Conservation (phyloP, 2,113 vertebrate species). For the Oncorhynchus keta region DNA sequence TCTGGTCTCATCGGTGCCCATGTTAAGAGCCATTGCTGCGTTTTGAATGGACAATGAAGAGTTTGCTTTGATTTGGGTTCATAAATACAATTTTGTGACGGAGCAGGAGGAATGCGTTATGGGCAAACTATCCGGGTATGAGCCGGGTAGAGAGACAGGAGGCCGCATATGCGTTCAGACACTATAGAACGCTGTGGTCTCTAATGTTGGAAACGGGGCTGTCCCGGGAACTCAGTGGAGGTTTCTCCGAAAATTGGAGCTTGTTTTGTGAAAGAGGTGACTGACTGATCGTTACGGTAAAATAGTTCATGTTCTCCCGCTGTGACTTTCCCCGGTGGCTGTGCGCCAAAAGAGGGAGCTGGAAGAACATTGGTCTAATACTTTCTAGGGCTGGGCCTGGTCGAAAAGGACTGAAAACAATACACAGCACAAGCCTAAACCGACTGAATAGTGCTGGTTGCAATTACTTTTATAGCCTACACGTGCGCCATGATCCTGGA, state of each 20-base stretch:
- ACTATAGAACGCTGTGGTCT: background rate
- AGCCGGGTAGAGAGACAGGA: too few species aligned
- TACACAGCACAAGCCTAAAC: too few species aligned
- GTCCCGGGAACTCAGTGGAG: background rate
- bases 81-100: background rate
- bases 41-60: slow-evolving; percentile 47
- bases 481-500: too few species aligned
- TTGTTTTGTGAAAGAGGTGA: background rate
- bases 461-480: too few species aligned
- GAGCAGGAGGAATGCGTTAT: slow-evolving; percentile 34
- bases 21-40: slow-evolving; percentile 69
- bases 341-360: background rate
- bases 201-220: background rate
- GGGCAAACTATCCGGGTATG: background rate
- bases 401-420: background rate
- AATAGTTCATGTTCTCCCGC: background rate
- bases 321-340: background rate
- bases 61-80: background rate
- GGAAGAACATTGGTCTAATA: background rate
- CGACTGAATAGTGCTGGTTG: too few species aligned
- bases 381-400: background rate
- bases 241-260: background rate
- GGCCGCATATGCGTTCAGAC: background rate
- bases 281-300: background rate
- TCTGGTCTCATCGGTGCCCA: slow-evolving; percentile 64